Evolutionary conservation across 2,888 invertebrate genomes (phyloP), one percentile per base, ranked within the genome.

Genomic region (Hoplodrina blanda): DNA sequence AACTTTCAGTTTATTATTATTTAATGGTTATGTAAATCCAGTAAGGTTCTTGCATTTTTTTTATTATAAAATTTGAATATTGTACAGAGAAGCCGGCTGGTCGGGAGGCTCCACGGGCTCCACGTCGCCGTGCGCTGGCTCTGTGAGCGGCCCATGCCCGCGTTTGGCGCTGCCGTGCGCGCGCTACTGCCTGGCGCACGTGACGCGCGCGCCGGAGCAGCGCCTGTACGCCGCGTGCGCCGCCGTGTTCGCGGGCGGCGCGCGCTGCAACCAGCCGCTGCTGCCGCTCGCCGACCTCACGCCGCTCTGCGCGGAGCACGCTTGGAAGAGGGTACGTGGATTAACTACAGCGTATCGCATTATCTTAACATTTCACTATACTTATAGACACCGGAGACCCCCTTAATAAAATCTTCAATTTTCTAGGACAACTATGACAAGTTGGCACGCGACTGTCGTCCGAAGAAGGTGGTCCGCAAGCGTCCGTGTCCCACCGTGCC

Each of bases 251-350:
- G 95, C 95, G 4, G 96, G 94, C 59, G 96, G 96, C 2, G 90
- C 94, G 76, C 91, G 95, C 72, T 96, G 96, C 83, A 91, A 93
- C 79, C 95, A 94, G 81, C 96, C 96, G 78, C 91, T 96, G 46
- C 64, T 96, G 69, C 95, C 95, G 88, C 91, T 96, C 69, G 90
- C 91, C 13, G 93, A 93, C 33, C 94, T 98, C 90, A 96, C 98
- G 89, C 98, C 99, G 59, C 96, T 99, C 10, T 99, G 99, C 91
- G 96, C 97, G 10, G 98, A 98, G 86, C 99, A 99, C 92, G 98
- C 98, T 0, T 97, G 98, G 93, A 98, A 98, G 92, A 96, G 98
- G 92, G 97, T 97, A 87, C 90, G 95, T 82, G 10, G 4, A 33
- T 33, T 33, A 5, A 33, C 33, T 33, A 33, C 33, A 7, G 7